Evolutionary conservation across 2,113 vertebrate genomes (phyloP).

Genomic region (Burhinus oedicnemus): DNA sequence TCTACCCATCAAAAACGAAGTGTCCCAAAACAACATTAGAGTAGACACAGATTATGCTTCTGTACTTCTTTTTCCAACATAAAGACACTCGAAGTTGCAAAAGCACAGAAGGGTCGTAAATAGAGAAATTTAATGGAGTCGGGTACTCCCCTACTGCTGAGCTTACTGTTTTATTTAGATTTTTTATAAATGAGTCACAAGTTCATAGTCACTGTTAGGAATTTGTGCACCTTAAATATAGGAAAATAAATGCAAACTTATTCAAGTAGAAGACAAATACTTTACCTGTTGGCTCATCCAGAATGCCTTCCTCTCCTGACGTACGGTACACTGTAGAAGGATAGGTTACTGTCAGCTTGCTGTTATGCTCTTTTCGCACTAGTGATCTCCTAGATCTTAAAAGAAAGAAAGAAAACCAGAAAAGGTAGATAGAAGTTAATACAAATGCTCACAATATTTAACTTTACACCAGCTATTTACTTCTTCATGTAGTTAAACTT

Average conservation of each 20-base stretch:
- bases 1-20: background rate
- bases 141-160: background rate
- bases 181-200: background rate
- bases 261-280: background rate
- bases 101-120: background rate
- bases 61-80: background rate
- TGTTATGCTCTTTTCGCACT: slow-evolving; percentile 92
- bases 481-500: slow-evolving; percentile 39
- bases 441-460: background rate
- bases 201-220: background rate
- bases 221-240: background rate
- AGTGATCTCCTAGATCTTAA: slow-evolving; percentile 78
- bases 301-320: background rate
- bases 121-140: background rate
- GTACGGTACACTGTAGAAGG: slow-evolving; percentile 54
- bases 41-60: background rate
- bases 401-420: background rate
- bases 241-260: background rate
- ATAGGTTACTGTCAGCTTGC: slow-evolving; percentile 88
- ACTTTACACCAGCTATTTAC: background rate
- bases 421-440: background rate
- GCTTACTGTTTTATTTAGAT: background rate
- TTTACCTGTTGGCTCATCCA: slow-evolving; percentile 30
- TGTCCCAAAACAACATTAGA: background rate
- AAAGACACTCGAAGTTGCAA: background rate